These are phyloP conservation scores for Protodeltote pygarga DNA, from an alignment of 2,888 invertebrate genomes.

Conservation along the genomic window DNA sequence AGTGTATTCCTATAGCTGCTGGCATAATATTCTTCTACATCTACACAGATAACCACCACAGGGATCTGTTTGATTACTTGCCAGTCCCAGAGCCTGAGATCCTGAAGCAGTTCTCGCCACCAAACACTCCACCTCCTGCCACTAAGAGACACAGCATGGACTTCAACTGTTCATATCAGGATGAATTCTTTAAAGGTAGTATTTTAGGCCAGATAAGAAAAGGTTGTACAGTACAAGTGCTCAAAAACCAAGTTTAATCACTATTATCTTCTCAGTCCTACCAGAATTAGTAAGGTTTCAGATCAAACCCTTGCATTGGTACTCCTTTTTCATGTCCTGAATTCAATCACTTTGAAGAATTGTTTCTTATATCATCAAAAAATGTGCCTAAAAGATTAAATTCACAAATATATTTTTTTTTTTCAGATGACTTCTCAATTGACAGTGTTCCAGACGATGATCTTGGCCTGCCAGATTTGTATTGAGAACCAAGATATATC, in stretches of 20 bases:
- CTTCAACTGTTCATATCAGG: conserved; percentile 70
- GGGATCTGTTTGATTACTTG: conserved; percentile 68
- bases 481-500: conserved; percentile 41
- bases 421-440: conserved; percentile 77
- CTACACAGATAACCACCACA: conserved; percentile 66
- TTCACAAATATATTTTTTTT: conserved; percentile 1
- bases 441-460: conserved; percentile 69
- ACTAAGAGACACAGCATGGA: conserved; percentile 59
- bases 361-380: too few species aligned
- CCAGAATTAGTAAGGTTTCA: too few species aligned
- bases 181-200: conserved; percentile 77
- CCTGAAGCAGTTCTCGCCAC: conserved; percentile 55
- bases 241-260: too few species aligned
- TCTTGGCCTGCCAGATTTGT: conserved; percentile 69
- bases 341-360: too few species aligned
- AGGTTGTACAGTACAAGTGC: too few species aligned
- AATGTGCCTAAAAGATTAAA: too few species aligned
- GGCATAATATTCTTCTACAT: not conserved
- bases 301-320: too few species aligned
- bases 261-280: too few species aligned
- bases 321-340: too few species aligned
- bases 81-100: conserved; percentile 58
- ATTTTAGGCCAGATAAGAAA: too few species aligned
- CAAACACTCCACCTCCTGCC: conserved; percentile 66
- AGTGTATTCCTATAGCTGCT: too few species aligned